Base-by-base conservation (phyloP, 2,797 vertebrate species). In the Helicolenus hilgendorfi region DNA sequence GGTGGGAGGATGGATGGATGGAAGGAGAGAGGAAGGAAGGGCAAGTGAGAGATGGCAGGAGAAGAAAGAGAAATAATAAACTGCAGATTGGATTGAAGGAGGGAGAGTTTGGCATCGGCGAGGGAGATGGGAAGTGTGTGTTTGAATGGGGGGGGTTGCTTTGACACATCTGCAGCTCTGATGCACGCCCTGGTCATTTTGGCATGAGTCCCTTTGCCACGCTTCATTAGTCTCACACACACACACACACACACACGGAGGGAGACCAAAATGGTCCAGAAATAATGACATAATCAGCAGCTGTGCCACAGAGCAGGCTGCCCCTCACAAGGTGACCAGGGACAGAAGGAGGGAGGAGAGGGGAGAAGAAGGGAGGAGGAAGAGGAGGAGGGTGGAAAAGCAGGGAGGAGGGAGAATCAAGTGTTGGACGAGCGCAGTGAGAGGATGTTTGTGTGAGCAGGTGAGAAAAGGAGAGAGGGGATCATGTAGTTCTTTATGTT, bases 281-380 rank as follows among this genome's bases (percentile, higher is more conserved):
- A 99, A 99, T 99, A 99, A 99, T 99, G 98, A 99, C 98, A 99
- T 99, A 99, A 99, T 99, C 98, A 98, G 98, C 98, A 98, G 98
- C 98, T 98, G 98, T 98, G 98, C 98, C 98, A 98, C 98, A 98
- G 98, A 98, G 98, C 98, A 98, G 98, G 98, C 98, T 98, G 98
- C 98, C 91, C 95, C 92, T 98, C 98, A 98, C 98, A 99, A 99
- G 98, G 98, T 99, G 98, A 99, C 98, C 97, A 97, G 98, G 97
- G 98, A 98, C 97, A 97, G 97, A 96, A 97, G 92, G 90, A 95
- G 89, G 59, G 81, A 72, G 75, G 70, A 84, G 73, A 77, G 53
- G 72, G 71, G 81, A 72, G 67, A 88, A 79, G 82, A 68, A 62
- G 35, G 45, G 71, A 85, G 81, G 80, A 90, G 71, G 77, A 75